A percentile compares a stretch with the other conserved stretches of the same genome.
Evolutionary conservation across 1,140 invertebrate species (phyloP).

Genomic region (Acromyrmex echinatior): DNA sequence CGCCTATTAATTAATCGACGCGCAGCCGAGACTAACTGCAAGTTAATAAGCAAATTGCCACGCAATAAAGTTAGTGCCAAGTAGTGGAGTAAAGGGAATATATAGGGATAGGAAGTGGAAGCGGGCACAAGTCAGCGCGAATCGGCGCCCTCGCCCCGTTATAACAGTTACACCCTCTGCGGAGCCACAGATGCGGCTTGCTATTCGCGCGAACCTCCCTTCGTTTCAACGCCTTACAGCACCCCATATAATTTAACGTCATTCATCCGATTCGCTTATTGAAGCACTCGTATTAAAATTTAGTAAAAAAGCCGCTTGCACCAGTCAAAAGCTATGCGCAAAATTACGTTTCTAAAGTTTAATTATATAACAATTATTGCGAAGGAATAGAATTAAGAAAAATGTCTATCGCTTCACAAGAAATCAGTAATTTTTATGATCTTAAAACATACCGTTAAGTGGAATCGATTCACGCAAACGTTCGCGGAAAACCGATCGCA

Average conservation of each 20-base stretch:
- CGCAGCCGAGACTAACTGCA: slow-evolving; percentile 85
- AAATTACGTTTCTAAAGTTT: slow-evolving; percentile 58
- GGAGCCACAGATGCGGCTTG: slow-evolving; percentile 85
- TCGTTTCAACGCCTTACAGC: slow-evolving; percentile 56
- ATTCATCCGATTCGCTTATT: slow-evolving; percentile 83
- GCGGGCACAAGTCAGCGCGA: slow-evolving; percentile 53
- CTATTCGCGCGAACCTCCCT: slow-evolving; percentile 74
- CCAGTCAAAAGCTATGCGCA: slow-evolving; percentile 65
- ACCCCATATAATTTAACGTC: slow-evolving; percentile 84
- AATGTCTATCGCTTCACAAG: not conserved
- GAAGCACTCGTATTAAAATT: slow-evolving; percentile 84
- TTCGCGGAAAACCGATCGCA: not conserved
- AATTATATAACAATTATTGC: slow-evolving; percentile 49
- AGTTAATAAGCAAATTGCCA: slow-evolving; percentile 87
- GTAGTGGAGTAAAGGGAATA: slow-evolving; percentile 67
- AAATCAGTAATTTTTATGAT: slow-evolving; percentile 20
- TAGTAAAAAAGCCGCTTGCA: slow-evolving; percentile 79
- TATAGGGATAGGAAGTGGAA: slow-evolving; percentile 62
- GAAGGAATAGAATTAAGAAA: not conserved
- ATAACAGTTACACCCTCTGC: slow-evolving; percentile 80
- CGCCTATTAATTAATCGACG: slow-evolving; percentile 86
- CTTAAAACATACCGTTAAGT: not conserved
- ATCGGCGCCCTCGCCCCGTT: slow-evolving; percentile 72
- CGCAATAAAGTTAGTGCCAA: slow-evolving; percentile 84
- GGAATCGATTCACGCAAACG: not conserved